These are phyloP conservation scores for Spinus pinus DNA, from an alignment of 2,797 vertebrate genomes.

Conservation along the genomic window DNA sequence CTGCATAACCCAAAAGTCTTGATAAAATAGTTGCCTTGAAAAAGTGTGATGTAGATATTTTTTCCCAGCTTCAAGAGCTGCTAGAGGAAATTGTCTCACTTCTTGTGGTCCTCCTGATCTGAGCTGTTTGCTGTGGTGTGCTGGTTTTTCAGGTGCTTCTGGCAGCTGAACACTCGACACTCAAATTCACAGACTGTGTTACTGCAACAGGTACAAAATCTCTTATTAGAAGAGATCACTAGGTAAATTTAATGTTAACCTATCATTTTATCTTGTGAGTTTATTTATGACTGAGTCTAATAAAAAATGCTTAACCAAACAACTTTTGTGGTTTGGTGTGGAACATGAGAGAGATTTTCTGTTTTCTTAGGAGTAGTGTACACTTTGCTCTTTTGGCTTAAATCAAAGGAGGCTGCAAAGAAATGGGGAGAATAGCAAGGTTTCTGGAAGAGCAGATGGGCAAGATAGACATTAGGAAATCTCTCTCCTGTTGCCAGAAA, in stretches of 20 bases:
- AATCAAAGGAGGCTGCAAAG: neutral
- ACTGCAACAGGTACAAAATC: neutral
- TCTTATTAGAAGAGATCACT: neutral
- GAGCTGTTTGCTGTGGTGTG: neutral
- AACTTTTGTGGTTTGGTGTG: neutral
- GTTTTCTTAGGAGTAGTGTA: fast-evolving
- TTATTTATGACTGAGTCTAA: neutral
- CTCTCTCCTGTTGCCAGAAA: neutral
- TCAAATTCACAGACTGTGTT: neutral
- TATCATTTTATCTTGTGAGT: neutral
- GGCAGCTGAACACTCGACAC: neutral
- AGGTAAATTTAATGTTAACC: neutral
- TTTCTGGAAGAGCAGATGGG: neutral
- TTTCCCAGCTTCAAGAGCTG: neutral
- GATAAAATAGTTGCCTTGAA: neutral
- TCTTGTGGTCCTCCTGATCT: neutral
- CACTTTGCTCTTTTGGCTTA: neutral
- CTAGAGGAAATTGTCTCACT: neutral
- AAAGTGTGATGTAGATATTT: neutral
- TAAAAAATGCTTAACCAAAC: neutral
- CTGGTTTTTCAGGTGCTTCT: neutral
- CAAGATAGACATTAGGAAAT: neutral
- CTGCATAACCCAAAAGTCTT: neutral
- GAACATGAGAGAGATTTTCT: neutral
- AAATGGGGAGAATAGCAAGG: neutral